Percentiles rank a stretch among this genome's conserved stretches.
phyloP scores from a whole-genome alignment of 2,113 vertebrate species.

The Tyto alba region DNA sequence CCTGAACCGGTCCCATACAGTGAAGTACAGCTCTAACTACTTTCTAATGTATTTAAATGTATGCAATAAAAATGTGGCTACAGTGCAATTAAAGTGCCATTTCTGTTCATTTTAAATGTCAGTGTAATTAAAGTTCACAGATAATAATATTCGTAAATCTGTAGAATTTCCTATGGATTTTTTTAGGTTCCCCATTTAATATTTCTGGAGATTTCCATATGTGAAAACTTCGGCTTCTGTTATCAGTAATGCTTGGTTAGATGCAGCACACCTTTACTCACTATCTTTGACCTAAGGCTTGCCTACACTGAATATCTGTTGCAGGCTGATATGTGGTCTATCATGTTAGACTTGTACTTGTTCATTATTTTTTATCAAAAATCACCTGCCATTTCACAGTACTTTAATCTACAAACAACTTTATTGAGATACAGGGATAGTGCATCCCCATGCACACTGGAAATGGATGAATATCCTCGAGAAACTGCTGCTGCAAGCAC shows the following conservation, averaged over 20 bases:
- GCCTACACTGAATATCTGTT: background rate
- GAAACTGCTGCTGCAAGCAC: background rate
- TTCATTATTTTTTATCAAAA: background rate
- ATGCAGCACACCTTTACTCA: background rate
- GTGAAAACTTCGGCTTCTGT: slow-evolving; percentile 1
- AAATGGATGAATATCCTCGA: background rate
- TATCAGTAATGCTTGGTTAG: background rate
- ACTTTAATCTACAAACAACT: background rate
- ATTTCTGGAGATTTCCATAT: slow-evolving; percentile 41
- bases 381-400: background rate
- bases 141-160: slow-evolving; percentile 70
- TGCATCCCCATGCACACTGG: accelerated
- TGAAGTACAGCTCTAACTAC: slow-evolving; percentile 27
- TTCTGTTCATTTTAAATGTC: slow-evolving; percentile 75
- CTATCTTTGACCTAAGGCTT: background rate
- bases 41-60: slow-evolving; percentile 75
- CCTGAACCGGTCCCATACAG: slow-evolving; percentile 49
- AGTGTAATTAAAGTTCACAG: slow-evolving; percentile 71
- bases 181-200: slow-evolving; percentile 37
- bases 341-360: background rate
- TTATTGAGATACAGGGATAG: background rate
- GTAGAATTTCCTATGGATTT: slow-evolving; percentile 51
- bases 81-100: slow-evolving; percentile 70
- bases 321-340: background rate
- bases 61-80: slow-evolving; percentile 67